Evolutionary conservation across 23 tunicate species (phyloP).

Genomic region (Styela clava): DNA sequence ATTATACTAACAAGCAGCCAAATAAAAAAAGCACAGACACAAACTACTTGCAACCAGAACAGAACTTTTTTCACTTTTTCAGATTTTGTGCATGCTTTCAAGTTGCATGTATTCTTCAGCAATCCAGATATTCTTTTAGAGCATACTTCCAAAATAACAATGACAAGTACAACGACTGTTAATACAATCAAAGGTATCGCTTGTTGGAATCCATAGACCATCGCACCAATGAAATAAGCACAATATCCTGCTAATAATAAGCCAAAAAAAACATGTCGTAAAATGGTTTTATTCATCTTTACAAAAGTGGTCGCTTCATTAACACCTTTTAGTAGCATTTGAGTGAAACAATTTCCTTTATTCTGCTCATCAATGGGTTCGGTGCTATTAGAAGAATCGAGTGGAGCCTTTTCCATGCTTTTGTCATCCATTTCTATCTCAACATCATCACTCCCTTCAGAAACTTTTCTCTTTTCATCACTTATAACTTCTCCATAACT

Average conservation of each 20-base stretch:
- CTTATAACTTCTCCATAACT: neutral
- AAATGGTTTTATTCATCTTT: neutral
- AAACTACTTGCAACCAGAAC: neutral
- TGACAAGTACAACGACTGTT: constrained; percentile 20
- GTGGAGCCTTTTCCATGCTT: neutral
- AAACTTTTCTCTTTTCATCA: neutral
- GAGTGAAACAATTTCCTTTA: neutral
- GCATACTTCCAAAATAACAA: constrained; percentile 29
- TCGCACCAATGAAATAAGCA: constrained; percentile 38
- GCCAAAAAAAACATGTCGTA: neutral
- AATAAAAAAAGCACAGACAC: constrained; percentile 31
- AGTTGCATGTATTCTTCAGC: neutral
- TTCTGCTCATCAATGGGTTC: neutral
- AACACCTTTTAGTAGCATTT: neutral
- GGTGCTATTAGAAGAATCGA: neutral
- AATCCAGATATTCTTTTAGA: neutral
- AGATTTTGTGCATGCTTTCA: neutral
- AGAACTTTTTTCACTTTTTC: neutral
- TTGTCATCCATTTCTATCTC: neutral
- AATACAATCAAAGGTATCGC: constrained; percentile 39
- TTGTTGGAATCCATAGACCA: constrained; percentile 19
- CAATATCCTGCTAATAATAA: constrained; percentile 25
- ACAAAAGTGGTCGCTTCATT: neutral
- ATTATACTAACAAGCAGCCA: constrained; percentile 54
- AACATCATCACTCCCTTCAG: neutral